phyloP scores from a whole-genome alignment of 2,797 vertebrate genomes.

The Eurystomus glaucurus region DNA sequence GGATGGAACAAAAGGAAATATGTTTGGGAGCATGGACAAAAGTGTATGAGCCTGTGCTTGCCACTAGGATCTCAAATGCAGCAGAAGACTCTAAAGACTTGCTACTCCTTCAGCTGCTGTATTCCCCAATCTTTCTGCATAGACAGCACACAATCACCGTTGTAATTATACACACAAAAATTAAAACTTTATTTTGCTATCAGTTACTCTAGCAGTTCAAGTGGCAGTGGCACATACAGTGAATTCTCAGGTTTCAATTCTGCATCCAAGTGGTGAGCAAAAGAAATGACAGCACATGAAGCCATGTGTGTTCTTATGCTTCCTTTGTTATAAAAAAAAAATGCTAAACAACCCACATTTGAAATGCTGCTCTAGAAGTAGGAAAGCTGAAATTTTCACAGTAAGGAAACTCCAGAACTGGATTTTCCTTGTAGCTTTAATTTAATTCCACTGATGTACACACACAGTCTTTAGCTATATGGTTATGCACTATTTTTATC shows the following conservation, averaged over 20 bases:
- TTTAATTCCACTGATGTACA: neutral
- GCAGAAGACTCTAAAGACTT: neutral
- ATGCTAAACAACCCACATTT: neutral
- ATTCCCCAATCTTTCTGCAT: neutral
- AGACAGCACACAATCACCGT: rapidly evolving
- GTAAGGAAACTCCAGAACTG: neutral
- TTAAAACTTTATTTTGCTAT: neutral
- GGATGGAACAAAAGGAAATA: neutral
- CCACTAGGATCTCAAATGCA: neutral
- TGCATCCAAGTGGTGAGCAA: neutral
- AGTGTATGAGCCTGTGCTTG: neutral
- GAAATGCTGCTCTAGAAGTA: neutral
- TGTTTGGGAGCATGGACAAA: neutral
- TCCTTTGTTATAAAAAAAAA: neutral
- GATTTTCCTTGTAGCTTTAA: neutral
- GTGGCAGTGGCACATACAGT: neutral
- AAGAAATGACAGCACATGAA: neutral
- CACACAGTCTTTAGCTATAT: neutral
- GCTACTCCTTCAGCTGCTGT: neutral
- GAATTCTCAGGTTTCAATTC: neutral
- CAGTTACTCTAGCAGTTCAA: neutral
- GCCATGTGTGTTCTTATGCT: neutral
- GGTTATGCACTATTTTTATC: neutral
- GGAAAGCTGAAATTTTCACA: neutral
- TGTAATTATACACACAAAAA: neutral